Percentiles rank a stretch among this genome's conserved stretches.
Conservation (phyloP, 1,140 invertebrate species). For the Ceratoteleas bidentatus region DNA sequence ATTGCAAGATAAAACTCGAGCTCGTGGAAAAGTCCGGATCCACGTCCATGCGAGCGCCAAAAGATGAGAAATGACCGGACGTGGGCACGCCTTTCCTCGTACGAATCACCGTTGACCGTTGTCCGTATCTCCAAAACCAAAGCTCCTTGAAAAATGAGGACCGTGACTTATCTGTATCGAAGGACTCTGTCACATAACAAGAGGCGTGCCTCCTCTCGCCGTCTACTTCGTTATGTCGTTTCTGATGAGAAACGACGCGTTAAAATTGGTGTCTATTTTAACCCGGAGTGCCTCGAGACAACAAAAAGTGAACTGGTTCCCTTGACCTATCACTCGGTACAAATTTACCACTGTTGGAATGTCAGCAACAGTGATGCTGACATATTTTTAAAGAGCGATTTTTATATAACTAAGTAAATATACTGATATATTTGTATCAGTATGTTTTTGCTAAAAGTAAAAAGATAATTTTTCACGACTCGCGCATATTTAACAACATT, state of each 20-base stretch:
- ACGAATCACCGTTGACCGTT: conserved; percentile 69
- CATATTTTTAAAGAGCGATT: too few species aligned
- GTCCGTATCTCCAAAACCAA: conserved; percentile 53
- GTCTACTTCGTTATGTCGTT: conserved; percentile 39
- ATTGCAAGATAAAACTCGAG: conserved; percentile 79
- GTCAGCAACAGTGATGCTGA: too few species aligned
- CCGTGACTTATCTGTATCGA: conserved; percentile 77
- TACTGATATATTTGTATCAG: too few species aligned
- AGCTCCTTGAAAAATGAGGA: conserved; percentile 72
- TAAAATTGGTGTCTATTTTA: conserved; percentile 53
- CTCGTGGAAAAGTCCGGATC: conserved; percentile 77
- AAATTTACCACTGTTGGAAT: conserved; percentile 5
- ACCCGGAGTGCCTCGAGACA: conserved; percentile 4
- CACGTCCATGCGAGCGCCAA: conserved; percentile 47
- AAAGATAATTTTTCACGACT: too few species aligned
- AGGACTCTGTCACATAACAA: conserved; percentile 53
- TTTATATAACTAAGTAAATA: too few species aligned
- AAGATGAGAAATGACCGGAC: conserved; percentile 72
- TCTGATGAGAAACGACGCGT: conserved; percentile 60
- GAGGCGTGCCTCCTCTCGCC: conserved; percentile 62
- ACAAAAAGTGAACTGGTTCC: conserved; percentile 43
- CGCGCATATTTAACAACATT: too few species aligned
- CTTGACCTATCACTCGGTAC: conserved; percentile 11
- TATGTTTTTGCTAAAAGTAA: too few species aligned
- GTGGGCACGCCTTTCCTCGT: conserved; percentile 60